Percentiles rank a stretch among this genome's conserved stretches.
phyloP scores from a whole-genome alignment of 1,140 invertebrate species.

The Bombus picipes region DNA sequence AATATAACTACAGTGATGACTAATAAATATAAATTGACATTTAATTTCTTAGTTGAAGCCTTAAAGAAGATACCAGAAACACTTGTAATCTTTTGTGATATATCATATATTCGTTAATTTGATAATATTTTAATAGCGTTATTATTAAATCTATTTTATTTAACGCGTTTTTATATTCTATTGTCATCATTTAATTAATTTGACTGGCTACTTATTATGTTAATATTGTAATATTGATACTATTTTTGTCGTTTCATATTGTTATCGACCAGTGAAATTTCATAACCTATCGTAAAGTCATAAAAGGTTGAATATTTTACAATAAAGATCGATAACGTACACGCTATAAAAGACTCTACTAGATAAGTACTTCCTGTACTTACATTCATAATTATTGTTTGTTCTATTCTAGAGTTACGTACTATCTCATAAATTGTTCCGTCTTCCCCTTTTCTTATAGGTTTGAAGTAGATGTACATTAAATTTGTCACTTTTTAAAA shows the following conservation, averaged over 20 bases:
- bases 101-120: background rate
- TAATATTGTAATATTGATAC: background rate
- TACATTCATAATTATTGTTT: background rate
- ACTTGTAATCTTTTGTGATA: background rate
- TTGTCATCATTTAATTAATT: background rate
- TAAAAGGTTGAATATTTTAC: conserved; percentile 21
- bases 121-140: background rate
- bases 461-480: no score
- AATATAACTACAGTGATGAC: background rate
- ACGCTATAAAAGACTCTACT: background rate
- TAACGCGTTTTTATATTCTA: background rate
- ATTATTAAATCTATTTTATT: background rate
- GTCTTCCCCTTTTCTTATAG: background rate
- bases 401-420: background rate
- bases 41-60: background rate
- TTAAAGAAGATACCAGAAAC: background rate
- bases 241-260: background rate
- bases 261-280: background rate
- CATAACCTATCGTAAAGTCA: background rate
- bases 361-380: background rate
- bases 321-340: conserved; percentile 34
- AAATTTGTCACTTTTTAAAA: no score
- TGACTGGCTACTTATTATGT: background rate
- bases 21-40: background rate
- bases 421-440: background rate